Evolutionary conservation across 2,888 invertebrate genomes (phyloP).

Genomic region (Melieria picta): DNA sequence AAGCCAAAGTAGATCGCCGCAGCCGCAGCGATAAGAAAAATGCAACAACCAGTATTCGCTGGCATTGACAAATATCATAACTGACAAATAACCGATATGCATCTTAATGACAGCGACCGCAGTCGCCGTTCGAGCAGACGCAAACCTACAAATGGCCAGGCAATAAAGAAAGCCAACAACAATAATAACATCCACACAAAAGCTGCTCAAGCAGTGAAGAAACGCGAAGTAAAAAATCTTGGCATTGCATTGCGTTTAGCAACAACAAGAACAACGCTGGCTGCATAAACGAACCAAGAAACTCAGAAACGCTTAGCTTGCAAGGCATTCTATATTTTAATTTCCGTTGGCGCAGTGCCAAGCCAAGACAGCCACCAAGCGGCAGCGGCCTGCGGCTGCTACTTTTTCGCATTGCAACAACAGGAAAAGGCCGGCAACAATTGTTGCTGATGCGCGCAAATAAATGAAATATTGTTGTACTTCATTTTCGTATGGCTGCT

Average conservation of each 20-base stretch:
- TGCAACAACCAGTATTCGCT: neutral
- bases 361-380: neutral
- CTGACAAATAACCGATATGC: slow-evolving; percentile 37
- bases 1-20: neutral
- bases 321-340: slow-evolving; percentile 18
- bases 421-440: slow-evolving; percentile 21
- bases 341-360: slow-evolving; percentile 21
- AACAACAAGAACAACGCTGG: no score
- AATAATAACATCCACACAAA: neutral
- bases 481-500: slow-evolving; percentile 5
- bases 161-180: slow-evolving; percentile 24
- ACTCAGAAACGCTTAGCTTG: neutral
- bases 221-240: neutral
- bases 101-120: slow-evolving; percentile 34
- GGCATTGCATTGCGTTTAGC: no score
- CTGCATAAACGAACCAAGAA: no score
- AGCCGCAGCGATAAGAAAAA: slow-evolving; percentile 10
- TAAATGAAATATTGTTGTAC: slow-evolving; percentile 34
- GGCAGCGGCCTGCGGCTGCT: slow-evolving; percentile 11
- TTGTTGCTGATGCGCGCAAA: slow-evolving; percentile 39
- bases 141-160: neutral
- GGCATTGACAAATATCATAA: slow-evolving; percentile 34
- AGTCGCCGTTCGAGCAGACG: neutral
- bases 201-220: slow-evolving; percentile 7
- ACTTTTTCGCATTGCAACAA: neutral